Percentiles rank a stretch among this genome's conserved stretches.
These are phyloP conservation scores for Nymphalis c-album DNA, from an alignment of 2,888 invertebrate species.

Conservation along the genomic window DNA sequence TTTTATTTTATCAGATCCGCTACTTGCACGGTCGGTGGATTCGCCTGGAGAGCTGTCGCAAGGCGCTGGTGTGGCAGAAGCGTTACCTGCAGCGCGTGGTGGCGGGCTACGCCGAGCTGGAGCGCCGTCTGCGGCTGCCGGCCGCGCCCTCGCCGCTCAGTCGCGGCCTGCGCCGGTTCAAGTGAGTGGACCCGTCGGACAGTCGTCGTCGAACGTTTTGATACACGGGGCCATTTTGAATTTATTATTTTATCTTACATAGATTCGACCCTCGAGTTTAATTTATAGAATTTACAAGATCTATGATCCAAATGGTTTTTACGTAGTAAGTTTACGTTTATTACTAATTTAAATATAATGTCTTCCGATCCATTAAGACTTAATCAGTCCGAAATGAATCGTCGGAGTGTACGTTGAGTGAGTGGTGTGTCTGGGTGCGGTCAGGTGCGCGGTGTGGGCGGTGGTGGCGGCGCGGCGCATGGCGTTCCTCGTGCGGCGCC, in stretches of 20 bases:
- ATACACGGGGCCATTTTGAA: no score
- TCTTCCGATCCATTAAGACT: no score
- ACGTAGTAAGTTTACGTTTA: no score
- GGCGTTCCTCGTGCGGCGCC: conserved; percentile 67
- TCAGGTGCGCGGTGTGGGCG: conserved; percentile 57
- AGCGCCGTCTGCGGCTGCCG: conserved; percentile 65
- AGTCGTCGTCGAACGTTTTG: no score
- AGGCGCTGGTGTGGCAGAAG: conserved; percentile 95
- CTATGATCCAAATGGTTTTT: no score
- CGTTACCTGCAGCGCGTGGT: conserved; percentile 89
- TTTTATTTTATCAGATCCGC: conserved; percentile 57
- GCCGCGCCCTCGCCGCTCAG: conserved; percentile 40
- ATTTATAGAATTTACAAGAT: no score
- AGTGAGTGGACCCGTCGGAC: conserved; percentile 20
- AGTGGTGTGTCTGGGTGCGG: conserved; percentile 39
- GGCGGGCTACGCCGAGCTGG: conserved; percentile 76
- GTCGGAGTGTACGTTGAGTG: conserved; percentile 41
- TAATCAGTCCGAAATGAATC: no score
- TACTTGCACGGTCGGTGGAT: conserved; percentile 82
- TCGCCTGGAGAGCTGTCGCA: conserved; percentile 91
- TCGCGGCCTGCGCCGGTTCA: conserved; percentile 37
- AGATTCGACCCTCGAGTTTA: no score
- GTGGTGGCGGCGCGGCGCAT: conserved; percentile 62
- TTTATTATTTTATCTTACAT: no score
- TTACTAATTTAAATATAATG: no score